Evolutionary conservation across 2,888 invertebrate genomes (phyloP).

Genomic region (Scelioninae gen. 1): DNA sequence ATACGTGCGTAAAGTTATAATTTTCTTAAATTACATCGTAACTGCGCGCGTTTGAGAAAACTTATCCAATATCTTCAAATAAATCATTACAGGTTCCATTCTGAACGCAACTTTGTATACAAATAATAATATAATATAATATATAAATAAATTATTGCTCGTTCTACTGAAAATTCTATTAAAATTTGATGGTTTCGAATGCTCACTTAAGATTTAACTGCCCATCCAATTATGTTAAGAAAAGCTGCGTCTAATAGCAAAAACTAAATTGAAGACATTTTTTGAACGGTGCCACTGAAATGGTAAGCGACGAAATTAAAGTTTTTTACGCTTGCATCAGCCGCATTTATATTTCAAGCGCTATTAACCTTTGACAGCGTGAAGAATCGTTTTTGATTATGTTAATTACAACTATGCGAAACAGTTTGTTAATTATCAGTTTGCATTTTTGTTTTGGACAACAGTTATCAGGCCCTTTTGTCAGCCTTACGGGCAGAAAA

Average conservation of each 20-base stretch:
- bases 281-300: conserved; percentile 1
- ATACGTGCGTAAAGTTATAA: conserved; percentile 36
- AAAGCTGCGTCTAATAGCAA: not conserved
- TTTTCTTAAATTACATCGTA: conserved; percentile 54
- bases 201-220: not conserved
- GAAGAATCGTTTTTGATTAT: too few relatives aligned
- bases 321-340: conserved; percentile 8
- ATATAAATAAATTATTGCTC: too few relatives aligned
- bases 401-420: too few relatives aligned
- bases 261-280: not conserved
- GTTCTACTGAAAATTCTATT: not conserved
- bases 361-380: conserved; percentile 7
- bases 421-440: too few relatives aligned
- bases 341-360: not conserved
- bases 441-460: too few relatives aligned
- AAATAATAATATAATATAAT: too few relatives aligned
- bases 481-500: too few relatives aligned
- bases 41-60: conserved; percentile 43
- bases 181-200: not conserved
- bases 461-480: too few relatives aligned
- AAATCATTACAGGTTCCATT: conserved; percentile 2
- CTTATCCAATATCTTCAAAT: conserved; percentile 30
- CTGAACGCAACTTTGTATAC: too few relatives aligned
- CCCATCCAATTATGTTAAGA: not conserved
- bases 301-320: not conserved